These are phyloP conservation scores for Bombylius discolor DNA, from an alignment of 2,888 invertebrate genomes.

Conservation along the genomic window DNA sequence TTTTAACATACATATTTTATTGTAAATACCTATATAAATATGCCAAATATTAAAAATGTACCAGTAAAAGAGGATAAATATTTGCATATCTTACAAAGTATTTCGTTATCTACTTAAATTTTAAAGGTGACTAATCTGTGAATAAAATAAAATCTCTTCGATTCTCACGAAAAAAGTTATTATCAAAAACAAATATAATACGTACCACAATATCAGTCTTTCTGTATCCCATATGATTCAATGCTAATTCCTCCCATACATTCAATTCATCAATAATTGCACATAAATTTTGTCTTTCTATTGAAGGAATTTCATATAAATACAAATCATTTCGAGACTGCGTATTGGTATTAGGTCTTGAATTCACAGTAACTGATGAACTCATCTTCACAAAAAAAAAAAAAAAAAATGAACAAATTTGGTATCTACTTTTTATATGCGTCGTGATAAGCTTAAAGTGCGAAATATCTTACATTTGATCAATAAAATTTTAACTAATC, in stretches of 20 bases:
- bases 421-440: no score
- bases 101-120: no score
- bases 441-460: no score
- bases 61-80: no score
- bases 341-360: background rate
- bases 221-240: slow-evolving; percentile 51
- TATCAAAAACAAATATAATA: slow-evolving; percentile 3
- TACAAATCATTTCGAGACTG: slow-evolving; percentile 32
- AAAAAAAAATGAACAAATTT: no score
- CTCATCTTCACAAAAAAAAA: slow-evolving; percentile 10
- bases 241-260: slow-evolving; percentile 68
- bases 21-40: no score
- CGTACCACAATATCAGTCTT: slow-evolving; percentile 32
- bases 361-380: slow-evolving; percentile 16
- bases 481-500: no score
- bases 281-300: slow-evolving; percentile 56
- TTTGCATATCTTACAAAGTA: no score
- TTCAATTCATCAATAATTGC: slow-evolving; percentile 63
- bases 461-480: no score
- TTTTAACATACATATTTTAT: no score
- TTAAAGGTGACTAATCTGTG: background rate
- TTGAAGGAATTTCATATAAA: slow-evolving; percentile 61
- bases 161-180: background rate
- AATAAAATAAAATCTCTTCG: background rate
- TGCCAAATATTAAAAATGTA: no score